These are phyloP conservation scores for Pseudopodoces humilis DNA, from an alignment of 2,113 vertebrate species.

Conservation along the genomic window DNA sequence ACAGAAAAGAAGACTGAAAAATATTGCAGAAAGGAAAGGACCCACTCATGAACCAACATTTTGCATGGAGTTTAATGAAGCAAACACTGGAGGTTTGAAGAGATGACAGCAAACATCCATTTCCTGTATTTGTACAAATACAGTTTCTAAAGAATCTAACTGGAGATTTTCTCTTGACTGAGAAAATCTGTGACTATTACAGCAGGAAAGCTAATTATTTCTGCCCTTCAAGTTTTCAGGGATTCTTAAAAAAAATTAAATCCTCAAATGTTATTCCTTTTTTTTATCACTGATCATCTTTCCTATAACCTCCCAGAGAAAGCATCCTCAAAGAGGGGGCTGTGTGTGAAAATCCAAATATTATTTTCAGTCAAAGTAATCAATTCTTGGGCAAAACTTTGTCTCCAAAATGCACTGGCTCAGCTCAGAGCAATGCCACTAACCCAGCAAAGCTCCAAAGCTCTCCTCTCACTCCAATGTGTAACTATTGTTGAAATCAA, in stretches of 20 bases:
- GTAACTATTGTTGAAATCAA: fast-evolving
- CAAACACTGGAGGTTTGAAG: slow-evolving; percentile 12
- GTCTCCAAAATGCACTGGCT: neutral
- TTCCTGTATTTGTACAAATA: neutral
- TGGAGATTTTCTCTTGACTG: neutral
- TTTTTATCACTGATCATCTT: neutral
- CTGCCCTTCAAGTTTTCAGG: neutral
- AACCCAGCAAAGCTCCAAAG: neutral
- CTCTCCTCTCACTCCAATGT: neutral
- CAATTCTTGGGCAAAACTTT: neutral
- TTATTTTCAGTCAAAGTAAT: neutral
- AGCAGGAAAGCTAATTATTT: neutral
- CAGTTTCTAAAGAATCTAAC: neutral
- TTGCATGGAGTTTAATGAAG: slow-evolving; percentile 34
- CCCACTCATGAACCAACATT: neutral
- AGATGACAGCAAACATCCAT: slow-evolving; percentile 18
- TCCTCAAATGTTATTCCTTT: neutral
- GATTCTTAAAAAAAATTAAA: neutral
- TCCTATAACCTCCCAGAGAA: neutral
- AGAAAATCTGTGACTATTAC: neutral
- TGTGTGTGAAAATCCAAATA: neutral
- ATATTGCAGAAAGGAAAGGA: neutral
- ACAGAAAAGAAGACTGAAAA: neutral
- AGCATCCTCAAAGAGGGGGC: fast-evolving
- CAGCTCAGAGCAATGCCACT: neutral